Evolutionary conservation across 2,888 invertebrate genomes (phyloP), one percentile per base, ranked within the genome.

Genomic region (Hipparchia semele): DNA sequence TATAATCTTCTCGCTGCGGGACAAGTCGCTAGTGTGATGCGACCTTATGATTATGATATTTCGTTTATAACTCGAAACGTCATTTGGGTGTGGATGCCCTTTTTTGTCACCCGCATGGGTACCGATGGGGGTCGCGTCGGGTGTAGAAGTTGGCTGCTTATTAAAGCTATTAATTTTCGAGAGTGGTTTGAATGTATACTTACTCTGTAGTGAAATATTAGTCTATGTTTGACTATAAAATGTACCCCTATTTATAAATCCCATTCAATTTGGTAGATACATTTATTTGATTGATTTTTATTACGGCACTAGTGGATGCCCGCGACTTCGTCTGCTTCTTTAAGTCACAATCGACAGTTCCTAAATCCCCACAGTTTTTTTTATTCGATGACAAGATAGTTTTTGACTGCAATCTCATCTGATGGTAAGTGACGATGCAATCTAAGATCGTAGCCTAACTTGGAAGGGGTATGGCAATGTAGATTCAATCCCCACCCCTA

Each of bases 81-180:
- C 81, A 78, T 77, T 80, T 78, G 78, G 74, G 62, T 78, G 81
- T 80, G 80, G 54, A 77, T 81, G 80, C 82, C 78, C 79, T 89
- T 89, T 90, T 90, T 83, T 79, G 65, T 65, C 77, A 83, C 90
- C 90, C 90, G 89, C 91, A 91, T 90, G 81, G 87, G 86, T 86
- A 86, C 79, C 76, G 80, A 81, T 78, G 85, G 85, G 85, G 86
- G 84, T 54, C 66, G 85, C 86, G 84, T 49, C 67, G 59, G 82
- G 80, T 74, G n/a, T 69, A 68, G 75, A 64, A 73, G 74, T 72
- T 67, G 76, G 66, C 68, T 69, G 72, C 60, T 72, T 71, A 73
- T 69, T 72, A 73, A 71, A 71, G 64, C 72, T 71, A 75, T 71
- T 73, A 73, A 67, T 56, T 46, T 46, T 70, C 59, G 59, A 23